phyloP scores from a whole-genome alignment of 2,113 vertebrate genomes.

The Aphelocoma coerulescens region DNA sequence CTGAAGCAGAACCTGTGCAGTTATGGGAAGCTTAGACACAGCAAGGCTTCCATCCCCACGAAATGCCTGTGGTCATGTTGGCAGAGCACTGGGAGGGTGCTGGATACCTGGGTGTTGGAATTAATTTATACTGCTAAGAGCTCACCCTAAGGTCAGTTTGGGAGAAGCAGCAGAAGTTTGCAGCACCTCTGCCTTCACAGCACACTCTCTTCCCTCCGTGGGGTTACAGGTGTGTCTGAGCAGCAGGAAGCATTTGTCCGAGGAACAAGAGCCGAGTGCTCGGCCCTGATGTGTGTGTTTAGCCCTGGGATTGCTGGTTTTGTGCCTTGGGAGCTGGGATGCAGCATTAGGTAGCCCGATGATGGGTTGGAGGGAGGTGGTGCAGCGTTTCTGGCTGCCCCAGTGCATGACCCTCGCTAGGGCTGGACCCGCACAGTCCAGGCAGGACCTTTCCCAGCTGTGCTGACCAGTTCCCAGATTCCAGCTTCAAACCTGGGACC shows the following conservation, averaged over 20 bases:
- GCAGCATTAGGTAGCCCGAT: not conserved
- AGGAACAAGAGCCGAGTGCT: not conserved
- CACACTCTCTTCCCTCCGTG: not conserved
- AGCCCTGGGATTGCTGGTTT: not conserved
- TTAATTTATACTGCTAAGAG: not conserved
- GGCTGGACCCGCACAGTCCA: not conserved
- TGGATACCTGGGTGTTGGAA: too few species aligned
- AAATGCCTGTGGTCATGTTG: rapidly evolving
- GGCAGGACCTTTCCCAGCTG: not conserved
- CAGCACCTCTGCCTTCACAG: not conserved
- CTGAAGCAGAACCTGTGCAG: not conserved
- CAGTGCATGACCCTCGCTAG: not conserved
- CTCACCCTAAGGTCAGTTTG: not conserved
- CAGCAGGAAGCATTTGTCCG: not conserved
- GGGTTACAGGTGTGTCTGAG: not conserved
- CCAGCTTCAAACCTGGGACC: slow-evolving; percentile 11
- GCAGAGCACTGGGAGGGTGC: not conserved
- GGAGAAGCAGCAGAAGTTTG: not conserved
- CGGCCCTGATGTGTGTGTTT: not conserved
- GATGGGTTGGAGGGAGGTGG: not conserved
- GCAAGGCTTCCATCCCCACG: not conserved
- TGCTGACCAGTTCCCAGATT: not conserved
- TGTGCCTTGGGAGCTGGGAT: not conserved
- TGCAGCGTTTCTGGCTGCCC: not conserved
- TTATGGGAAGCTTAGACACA: not conserved